A percentile compares a stretch with the other conserved stretches of the same genome.
Conservation (phyloP, 2,888 invertebrate species). For the Callimorpha dominula region DNA sequence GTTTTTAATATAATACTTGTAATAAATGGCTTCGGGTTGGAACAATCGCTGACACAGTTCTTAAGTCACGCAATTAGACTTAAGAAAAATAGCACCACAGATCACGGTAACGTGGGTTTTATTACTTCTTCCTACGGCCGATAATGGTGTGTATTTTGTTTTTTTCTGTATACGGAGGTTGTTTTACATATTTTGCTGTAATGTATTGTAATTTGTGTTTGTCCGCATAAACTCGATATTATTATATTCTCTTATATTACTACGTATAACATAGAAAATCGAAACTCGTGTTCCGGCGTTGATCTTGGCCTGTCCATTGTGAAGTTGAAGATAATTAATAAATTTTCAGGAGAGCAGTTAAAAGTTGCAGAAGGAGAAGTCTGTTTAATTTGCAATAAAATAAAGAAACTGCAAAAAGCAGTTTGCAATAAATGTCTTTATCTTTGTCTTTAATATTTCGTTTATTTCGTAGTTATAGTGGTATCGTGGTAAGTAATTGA, state of each 20-base stretch:
- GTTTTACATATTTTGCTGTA: background rate
- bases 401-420: too few relatives aligned
- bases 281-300: too few relatives aligned
- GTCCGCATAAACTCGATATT: background rate
- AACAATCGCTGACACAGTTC: slow-evolving; percentile 51
- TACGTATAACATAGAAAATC: too few relatives aligned
- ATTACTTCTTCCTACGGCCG: slow-evolving; percentile 23
- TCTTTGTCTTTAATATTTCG: too few relatives aligned
- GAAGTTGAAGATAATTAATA: too few relatives aligned
- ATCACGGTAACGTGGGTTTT: slow-evolving; percentile 23
- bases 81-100: slow-evolving; percentile 8
- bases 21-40: slow-evolving; percentile 38
- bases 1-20: slow-evolving; percentile 37
- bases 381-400: too few relatives aligned
- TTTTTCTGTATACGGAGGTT: background rate
- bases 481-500: too few relatives aligned
- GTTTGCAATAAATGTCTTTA: too few relatives aligned
- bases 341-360: too few relatives aligned
- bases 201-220: background rate
- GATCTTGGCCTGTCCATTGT: too few relatives aligned
- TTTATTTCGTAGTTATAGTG: too few relatives aligned
- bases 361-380: too few relatives aligned
- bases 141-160: slow-evolving; percentile 18
- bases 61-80: slow-evolving; percentile 39
- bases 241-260: background rate